Percentiles rank a stretch among this genome's conserved stretches.
Conservation (phyloP, 2,113 vertebrate species). For the Ictidomys tridecemlineatus region DNA sequence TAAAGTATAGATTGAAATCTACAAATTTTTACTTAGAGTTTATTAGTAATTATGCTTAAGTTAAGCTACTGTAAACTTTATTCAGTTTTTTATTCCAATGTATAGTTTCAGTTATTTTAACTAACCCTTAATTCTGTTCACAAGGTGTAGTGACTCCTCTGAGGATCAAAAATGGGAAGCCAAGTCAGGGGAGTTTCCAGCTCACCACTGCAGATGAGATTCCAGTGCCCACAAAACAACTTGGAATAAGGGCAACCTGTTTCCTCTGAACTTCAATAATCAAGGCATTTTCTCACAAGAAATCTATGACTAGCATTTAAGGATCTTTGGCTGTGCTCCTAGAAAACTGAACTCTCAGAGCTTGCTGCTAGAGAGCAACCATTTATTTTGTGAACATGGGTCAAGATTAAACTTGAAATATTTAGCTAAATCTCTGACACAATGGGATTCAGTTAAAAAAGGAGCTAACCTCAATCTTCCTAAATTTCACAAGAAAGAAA, state of each 20-base stretch:
- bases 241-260: not conserved
- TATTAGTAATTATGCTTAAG: conserved; percentile 1
- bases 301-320: not conserved
- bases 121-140: not conserved
- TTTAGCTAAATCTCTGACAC: conserved; percentile 55
- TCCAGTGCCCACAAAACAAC: not conserved
- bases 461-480: not conserved
- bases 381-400: conserved; percentile 54
- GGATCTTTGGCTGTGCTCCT: not conserved
- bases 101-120: conserved; percentile 34
- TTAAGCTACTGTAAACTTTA: not conserved
- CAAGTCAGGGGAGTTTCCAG: not conserved
- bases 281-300: conserved; percentile 31
- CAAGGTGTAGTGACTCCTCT: not conserved
- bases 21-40: conserved; percentile 29
- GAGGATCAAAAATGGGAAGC: not conserved
- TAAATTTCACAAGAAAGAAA: conserved; percentile 14
- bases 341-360: not conserved
- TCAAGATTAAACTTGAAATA: conserved; percentile 50
- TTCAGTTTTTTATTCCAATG: not conserved
- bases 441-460: conserved; percentile 39
- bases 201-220: not conserved
- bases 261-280: not conserved
- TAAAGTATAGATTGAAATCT: not conserved
- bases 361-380: not conserved